phyloP scores from a whole-genome alignment of 2,888 invertebrate species.

The Pollenia griseotomentosa region DNA sequence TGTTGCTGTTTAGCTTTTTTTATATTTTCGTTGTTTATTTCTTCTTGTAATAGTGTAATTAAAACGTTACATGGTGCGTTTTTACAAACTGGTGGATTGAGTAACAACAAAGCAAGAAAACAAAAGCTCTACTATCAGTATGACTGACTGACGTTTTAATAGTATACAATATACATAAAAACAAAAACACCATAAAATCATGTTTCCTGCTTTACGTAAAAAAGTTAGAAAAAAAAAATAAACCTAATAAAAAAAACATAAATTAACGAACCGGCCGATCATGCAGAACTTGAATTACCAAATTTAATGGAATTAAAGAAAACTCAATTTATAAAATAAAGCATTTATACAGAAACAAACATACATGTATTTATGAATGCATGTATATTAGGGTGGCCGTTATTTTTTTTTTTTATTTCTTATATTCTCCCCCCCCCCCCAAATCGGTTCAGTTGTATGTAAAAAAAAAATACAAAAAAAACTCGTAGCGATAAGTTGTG shows the following conservation, averaged over 20 bases:
- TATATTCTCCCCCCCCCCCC: too few relatives aligned
- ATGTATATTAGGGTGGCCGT: too few relatives aligned
- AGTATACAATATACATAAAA: background rate
- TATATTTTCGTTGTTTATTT: too few relatives aligned
- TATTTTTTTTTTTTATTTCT: too few relatives aligned
- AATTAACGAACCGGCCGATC: constrained; percentile 12
- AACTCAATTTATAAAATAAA: background rate
- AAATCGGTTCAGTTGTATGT: too few relatives aligned
- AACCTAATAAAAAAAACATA: constrained; percentile 2
- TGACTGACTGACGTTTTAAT: constrained; percentile 1
- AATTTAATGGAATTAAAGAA: constrained; percentile 15
- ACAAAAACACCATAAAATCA: constrained; percentile 28
- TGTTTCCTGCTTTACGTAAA: constrained; percentile 43
- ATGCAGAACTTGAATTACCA: constrained; percentile 33
- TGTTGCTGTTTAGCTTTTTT: too few relatives aligned
- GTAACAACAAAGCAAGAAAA: constrained; percentile 40
- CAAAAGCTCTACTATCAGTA: constrained; percentile 1
- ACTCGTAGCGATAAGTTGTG: too few relatives aligned
- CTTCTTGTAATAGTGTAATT: too few relatives aligned
- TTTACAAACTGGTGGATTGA: constrained; percentile 12
- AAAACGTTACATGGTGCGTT: constrained; percentile 27
- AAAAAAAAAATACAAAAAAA: too few relatives aligned
- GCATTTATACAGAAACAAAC: too few relatives aligned
- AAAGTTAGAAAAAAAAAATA: constrained; percentile 9
- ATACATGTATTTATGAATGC: too few relatives aligned